Evolutionary conservation across 1,140 invertebrate genomes (phyloP), one percentile per base, ranked within the genome.

Genomic region (Goniozus legneri): DNA sequence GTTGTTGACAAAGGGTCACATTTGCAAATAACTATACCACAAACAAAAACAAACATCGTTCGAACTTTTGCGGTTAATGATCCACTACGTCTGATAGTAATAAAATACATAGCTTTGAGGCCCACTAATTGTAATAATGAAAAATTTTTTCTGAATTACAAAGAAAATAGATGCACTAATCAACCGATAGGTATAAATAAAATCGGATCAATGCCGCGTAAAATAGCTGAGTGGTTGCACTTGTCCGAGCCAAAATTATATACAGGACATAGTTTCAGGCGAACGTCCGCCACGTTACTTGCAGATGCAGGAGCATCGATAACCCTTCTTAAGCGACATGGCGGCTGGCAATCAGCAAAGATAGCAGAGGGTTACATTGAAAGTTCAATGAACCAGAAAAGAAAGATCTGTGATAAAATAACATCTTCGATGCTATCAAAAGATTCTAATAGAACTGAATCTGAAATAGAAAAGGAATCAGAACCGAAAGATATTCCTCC

Each of bases 201-300:
- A n/a, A n/a, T n/a, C n/a, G n/a, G n/a, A 27, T 6, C 6, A 27
- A 27, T 27, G 24, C 24, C 24, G 6, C 6, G 12, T 7, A 27
- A 27, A 27, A 27, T 27, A 12, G 24, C 24, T 12, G 12, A 27
- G 12, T 27, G 12, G 6, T 27, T 27, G 24, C 24, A 27, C 12
- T 27, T 12, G 12, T 27, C 24, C 6, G 12, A 27, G 6, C 24
- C 24, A 27, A 12, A 6, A 27, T 12, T 27, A 12, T 39, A 39
- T 19, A 39, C 37, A 18, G 37, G 18, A 4, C 37, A 39, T 21
- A 18, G 4, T 18, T 39, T 39, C 20, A 13, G 2, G 14, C 4
- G 37, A 19, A 39, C 37, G 20, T 39, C 37, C 2, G 37, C 37
- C 8, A 39, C 37, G 1, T 8, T 39, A 39, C 37, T 39, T 21